A percentile compares a stretch with the other conserved stretches of the same genome.
Conservation (phyloP, 2,888 invertebrate genomes). For the Alcis repandata region DNA sequence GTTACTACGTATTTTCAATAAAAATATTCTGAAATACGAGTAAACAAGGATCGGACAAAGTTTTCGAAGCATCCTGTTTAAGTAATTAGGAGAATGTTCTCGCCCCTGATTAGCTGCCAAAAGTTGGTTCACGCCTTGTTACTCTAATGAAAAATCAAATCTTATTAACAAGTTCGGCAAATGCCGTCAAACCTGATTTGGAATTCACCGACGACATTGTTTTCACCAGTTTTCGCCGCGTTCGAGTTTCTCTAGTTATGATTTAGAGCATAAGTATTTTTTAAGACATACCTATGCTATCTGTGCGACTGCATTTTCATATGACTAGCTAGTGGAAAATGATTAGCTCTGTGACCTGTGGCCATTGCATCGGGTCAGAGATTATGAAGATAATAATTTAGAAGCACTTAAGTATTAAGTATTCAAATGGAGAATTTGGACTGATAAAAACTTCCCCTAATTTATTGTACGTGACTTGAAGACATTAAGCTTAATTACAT, state of each 20-base stretch:
- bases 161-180: slow-evolving; percentile 29
- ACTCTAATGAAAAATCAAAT: slow-evolving; percentile 34
- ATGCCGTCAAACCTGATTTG: slow-evolving; percentile 22
- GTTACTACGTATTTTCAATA: no score
- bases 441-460: no score
- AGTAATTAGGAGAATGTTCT: neutral
- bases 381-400: no score
- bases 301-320: neutral
- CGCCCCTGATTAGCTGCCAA: slow-evolving; percentile 6
- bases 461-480: no score
- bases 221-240: slow-evolving; percentile 27
- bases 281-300: neutral
- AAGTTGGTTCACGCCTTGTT: slow-evolving; percentile 7
- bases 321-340: no score
- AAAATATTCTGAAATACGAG: no score
- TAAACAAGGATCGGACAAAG: no score
- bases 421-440: no score
- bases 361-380: no score
- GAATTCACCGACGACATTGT: slow-evolving; percentile 26
- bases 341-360: no score
- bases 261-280: slow-evolving; percentile 47
- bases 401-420: no score
- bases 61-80: neutral
- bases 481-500: no score
- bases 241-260: slow-evolving; percentile 54